Evolutionary conservation across 2,888 invertebrate genomes (phyloP), one percentile per base, ranked within the genome.

Genomic region (Noctuana brunneofusca): DNA sequence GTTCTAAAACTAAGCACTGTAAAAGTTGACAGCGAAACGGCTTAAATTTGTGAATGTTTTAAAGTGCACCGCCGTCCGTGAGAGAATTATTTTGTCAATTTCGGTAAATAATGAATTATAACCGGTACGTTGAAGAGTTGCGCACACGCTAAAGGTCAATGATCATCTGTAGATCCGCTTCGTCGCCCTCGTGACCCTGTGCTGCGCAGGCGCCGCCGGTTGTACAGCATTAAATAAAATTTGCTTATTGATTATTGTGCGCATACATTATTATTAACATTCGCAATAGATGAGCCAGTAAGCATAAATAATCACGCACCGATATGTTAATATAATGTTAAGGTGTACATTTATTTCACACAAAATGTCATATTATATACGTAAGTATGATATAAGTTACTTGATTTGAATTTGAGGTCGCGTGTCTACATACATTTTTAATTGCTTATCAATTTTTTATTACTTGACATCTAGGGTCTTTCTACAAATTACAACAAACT

Each of bases 131-230:
- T 68, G 65, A 68, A 66, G 80, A 77, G 83, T 82, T 86, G 85
- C 84, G 84, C 86, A 82, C 84, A 81, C 86, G 80, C 75, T 86
- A 90, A 91, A 90, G 90, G 90, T 91, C 90, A 89, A 89, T 87
- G 90, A 87, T 90, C 90, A 91, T 86, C 87, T 83, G 84, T 87
- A 90, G 90, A 91, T 90, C 90, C 91, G 91, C 87, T 83, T 91
- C 86, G 86, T 73, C 86, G 89, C 84, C 89, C 88, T 83, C 86
- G 75, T 89, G 90, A 90, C 91, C 90, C 89, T 88, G 86, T 86
- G 83, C 76, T 78, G 83, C 78, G 81, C 79, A 78, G 77, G 83
- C 83, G 83, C 79, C 83, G 83, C 79, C 77, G 78, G 55, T 64
- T 65, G 50, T 59, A 64, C 66, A 56, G 43, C 65, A 65, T 66